phyloP scores from a whole-genome alignment of 1,140 invertebrate species.

The Drosophila aff. region DNA sequence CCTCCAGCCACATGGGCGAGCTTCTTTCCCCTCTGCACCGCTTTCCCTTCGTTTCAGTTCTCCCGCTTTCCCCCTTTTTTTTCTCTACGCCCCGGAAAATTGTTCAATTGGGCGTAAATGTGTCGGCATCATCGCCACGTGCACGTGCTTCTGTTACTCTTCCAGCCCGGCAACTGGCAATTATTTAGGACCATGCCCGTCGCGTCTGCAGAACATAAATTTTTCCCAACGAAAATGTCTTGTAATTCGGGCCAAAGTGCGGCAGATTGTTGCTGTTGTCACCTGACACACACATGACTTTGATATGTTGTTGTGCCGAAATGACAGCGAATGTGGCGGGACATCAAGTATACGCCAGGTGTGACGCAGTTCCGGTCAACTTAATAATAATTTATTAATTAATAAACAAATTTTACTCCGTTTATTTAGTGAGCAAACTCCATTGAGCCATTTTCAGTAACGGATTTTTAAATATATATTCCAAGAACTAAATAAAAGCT shows the following conservation, averaged over 20 bases:
- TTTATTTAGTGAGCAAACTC: neutral
- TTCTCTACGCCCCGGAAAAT: constrained; percentile 15
- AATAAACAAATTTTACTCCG: constrained; percentile 4
- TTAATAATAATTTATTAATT: neutral
- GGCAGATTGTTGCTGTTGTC: constrained; percentile 20
- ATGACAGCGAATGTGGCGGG: constrained; percentile 5
- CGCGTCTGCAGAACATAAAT: constrained; percentile 45
- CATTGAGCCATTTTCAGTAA: constrained; percentile 4
- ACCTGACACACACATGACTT: constrained; percentile 2
- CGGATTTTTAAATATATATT: neutral
- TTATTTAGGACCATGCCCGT: constrained; percentile 56
- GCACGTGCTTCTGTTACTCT: constrained; percentile 53
- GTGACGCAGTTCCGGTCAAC: constrained; percentile 3
- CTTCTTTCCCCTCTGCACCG: neutral
- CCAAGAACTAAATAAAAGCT: neutral
- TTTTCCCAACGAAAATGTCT: constrained; percentile 26
- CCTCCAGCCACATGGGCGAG: constrained; percentile 39
- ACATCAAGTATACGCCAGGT: constrained; percentile 44
- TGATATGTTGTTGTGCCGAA: constrained; percentile 32
- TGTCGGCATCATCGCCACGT: constrained; percentile 57
- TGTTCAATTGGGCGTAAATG: constrained; percentile 78
- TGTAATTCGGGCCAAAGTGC: constrained; percentile 28
- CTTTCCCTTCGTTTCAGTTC: neutral
- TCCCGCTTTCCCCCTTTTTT: neutral
- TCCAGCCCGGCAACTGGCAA: constrained; percentile 43